Evolutionary conservation across 2,113 vertebrate genomes (phyloP).

Genomic region (Pterocles gutturalis): DNA sequence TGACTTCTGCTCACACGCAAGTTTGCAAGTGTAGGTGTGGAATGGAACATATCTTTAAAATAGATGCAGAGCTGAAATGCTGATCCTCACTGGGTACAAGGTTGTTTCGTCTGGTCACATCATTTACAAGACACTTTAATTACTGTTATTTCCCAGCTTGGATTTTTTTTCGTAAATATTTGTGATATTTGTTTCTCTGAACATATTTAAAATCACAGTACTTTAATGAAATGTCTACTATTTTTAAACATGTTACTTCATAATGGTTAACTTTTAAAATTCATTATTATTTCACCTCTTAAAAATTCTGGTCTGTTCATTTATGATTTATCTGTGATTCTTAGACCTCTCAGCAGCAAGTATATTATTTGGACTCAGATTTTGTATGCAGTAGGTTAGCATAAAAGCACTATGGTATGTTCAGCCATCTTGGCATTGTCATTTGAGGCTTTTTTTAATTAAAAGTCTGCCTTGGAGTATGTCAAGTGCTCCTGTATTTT

Average conservation of each 20-base stretch:
- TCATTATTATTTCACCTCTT: background rate
- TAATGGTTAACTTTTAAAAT: background rate
- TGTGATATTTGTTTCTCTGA: background rate
- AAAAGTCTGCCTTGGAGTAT: slow-evolving; percentile 83
- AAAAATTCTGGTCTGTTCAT: background rate
- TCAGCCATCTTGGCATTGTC: slow-evolving; percentile 80
- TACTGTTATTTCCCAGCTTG: background rate
- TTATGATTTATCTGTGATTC: background rate
- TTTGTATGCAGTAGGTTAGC: background rate
- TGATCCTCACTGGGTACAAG: background rate
- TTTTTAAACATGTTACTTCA: background rate
- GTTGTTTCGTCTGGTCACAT: background rate
- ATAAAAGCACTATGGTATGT: slow-evolving; percentile 50
- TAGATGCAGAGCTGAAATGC: background rate
- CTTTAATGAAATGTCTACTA: background rate
- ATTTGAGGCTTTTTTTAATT: slow-evolving; percentile 79
- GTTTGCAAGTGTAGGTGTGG: background rate
- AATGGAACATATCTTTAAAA: background rate
- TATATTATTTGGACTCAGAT: background rate
- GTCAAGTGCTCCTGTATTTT: slow-evolving; percentile 83
- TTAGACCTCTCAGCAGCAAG: background rate
- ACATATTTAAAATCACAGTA: background rate
- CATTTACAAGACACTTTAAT: background rate
- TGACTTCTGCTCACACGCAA: background rate
- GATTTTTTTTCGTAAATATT: background rate